phyloP scores from a whole-genome alignment of 2,113 vertebrate genomes.

The Baryphthengus martii region DNA sequence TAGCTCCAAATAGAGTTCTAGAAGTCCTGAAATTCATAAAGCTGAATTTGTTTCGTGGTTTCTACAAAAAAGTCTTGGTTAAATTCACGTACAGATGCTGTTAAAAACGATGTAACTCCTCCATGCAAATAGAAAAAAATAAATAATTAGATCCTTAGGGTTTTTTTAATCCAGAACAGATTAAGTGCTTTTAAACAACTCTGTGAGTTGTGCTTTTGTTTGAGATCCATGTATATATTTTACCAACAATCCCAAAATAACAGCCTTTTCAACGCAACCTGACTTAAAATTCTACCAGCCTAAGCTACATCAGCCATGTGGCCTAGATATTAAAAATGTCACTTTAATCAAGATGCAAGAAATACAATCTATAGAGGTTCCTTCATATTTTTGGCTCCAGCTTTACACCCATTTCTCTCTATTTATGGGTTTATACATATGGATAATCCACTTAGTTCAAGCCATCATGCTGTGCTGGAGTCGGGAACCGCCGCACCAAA shows the following conservation, averaged over 20 bases:
- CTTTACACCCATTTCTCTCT: not conserved
- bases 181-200: not conserved
- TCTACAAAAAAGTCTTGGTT: not conserved
- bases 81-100: not conserved
- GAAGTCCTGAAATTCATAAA: not conserved
- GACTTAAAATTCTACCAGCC: not conserved
- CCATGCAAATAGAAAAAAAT: not conserved
- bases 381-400: not conserved
- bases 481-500: not conserved
- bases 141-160: too few species aligned
- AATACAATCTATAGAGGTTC: not conserved
- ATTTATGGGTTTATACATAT: accelerated
- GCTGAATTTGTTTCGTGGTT: not conserved
- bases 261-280: not conserved
- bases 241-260: not conserved
- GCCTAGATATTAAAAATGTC: not conserved
- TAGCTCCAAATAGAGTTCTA: not conserved
- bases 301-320: not conserved
- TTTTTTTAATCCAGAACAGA: too few species aligned
- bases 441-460: not conserved
- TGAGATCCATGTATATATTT: not conserved
- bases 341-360: not conserved
- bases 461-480: not conserved
- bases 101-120: not conserved
- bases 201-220: not conserved